Base-by-base conservation (phyloP, 2,888 invertebrate species). In the Drosophila buzzatii region DNA sequence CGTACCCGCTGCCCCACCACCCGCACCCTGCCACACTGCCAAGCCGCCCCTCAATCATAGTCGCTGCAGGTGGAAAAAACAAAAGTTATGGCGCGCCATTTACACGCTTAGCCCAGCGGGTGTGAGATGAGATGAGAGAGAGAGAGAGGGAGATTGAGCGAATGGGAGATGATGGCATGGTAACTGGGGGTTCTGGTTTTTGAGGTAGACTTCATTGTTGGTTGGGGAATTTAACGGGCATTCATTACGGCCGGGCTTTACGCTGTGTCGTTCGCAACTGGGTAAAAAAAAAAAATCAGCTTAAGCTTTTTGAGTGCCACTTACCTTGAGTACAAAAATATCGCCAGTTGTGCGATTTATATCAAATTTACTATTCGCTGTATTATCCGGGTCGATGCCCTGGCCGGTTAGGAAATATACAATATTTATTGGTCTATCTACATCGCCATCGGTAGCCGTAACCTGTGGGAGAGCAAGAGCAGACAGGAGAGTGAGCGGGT, bases 321-420 rank as follows among this genome's bases (percentile, higher is more conserved):
- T 95, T 94, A 98, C 98, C 96, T 98, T 98, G 52, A 98, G 95
- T 33, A 99, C 98, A 93, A 96, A 98, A 94, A 99, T 98, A 94
- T 98, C 98, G 79, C 99, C 99, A 7, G 98, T 97, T 42, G 98
- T 98, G 76, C 98, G 95, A 94, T 98, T 98, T 91, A 99, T 99
- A 93, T 98, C 98, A 92, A 99, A 99, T 94, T 98, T 98, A 94
- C 97, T 98, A 93, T 98, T 98, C 79, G 97, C 97, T 63, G 98
- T 97, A 94, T 98, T 98, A 93, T 98, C 98, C 44, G 98, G 97
- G 94, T 98, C 98, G 90, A 98, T 98, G 76, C 98, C 98, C 93
- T 98, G 98, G n/a, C 98, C 98, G 59, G 98, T 98, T 79, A 98
- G 94, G 94, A 98, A 98, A 94, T 99, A 99, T 56, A 98, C 98